Conservation (phyloP, 2,113 vertebrate genomes). For the Natator depressus region DNA sequence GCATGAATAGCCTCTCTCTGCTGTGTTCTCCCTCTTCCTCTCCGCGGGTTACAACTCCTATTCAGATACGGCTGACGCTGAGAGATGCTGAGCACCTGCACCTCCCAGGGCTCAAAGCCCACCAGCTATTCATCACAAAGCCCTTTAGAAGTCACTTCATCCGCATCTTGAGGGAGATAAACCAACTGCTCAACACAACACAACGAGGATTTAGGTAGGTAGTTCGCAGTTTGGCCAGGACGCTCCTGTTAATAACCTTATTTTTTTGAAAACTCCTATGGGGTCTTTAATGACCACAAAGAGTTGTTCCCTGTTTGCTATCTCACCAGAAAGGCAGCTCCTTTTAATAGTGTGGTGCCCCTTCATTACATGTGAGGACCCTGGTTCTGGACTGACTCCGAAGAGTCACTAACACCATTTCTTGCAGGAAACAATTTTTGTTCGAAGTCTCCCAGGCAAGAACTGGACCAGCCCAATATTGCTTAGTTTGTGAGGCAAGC, state of each 20-base stretch:
- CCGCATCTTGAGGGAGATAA: background rate
- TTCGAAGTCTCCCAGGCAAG: background rate
- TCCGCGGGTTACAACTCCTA: background rate
- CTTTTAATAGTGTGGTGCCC: background rate
- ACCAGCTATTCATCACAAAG: background rate
- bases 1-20: background rate
- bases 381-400: background rate
- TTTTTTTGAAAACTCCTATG: background rate
- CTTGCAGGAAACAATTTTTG: background rate
- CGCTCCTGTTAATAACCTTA: background rate
- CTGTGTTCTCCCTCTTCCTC: background rate
- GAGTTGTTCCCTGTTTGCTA: background rate
- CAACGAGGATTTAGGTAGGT: background rate
- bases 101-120: background rate
- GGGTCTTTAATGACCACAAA: background rate
- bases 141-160: background rate
- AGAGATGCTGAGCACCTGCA: background rate
- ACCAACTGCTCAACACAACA: background rate
- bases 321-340: fast-evolving
- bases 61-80: background rate
- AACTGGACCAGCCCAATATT: background rate
- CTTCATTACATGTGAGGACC: background rate
- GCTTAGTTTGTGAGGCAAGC: background rate
- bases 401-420: background rate
- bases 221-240: background rate